Percentiles rank a stretch among this genome's conserved stretches.
Conservation (phyloP, 2,888 invertebrate species). For the Branchellion lobata region DNA sequence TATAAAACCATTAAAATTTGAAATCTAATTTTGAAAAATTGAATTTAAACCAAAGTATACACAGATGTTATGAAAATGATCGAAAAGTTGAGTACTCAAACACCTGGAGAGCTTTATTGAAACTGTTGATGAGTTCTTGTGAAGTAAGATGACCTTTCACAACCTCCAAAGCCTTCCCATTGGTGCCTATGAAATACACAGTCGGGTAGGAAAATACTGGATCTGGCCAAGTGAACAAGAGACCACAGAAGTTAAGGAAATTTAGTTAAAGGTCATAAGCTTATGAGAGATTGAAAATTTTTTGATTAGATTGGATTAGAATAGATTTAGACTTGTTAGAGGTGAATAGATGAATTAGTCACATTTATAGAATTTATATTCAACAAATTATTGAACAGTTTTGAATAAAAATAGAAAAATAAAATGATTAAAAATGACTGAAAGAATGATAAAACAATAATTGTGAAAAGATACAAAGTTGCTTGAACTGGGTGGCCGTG, state of each 20-base stretch:
- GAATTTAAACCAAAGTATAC: too few species aligned
- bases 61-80: too few species aligned
- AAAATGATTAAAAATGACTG: not conserved
- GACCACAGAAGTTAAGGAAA: not conserved
- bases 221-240: too few species aligned
- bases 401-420: too few species aligned
- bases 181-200: not conserved
- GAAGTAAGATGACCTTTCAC: not conserved
- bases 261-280: not conserved
- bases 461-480: not conserved
- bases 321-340: too few species aligned
- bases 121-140: not conserved
- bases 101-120: not conserved
- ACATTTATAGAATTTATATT: too few species aligned
- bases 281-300: not conserved
- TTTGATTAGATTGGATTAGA: too few species aligned
- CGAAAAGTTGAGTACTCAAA: too few species aligned
- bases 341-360: too few species aligned
- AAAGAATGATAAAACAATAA: not conserved
- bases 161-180: not conserved
- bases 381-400: too few species aligned
- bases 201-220: not conserved
- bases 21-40: too few species aligned
- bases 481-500: not conserved
- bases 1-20: too few species aligned